Percentiles rank a stretch among this genome's conserved stretches.
Evolutionary conservation across 2,888 invertebrate genomes (phyloP).

Genomic region (Dioctria linearis): DNA sequence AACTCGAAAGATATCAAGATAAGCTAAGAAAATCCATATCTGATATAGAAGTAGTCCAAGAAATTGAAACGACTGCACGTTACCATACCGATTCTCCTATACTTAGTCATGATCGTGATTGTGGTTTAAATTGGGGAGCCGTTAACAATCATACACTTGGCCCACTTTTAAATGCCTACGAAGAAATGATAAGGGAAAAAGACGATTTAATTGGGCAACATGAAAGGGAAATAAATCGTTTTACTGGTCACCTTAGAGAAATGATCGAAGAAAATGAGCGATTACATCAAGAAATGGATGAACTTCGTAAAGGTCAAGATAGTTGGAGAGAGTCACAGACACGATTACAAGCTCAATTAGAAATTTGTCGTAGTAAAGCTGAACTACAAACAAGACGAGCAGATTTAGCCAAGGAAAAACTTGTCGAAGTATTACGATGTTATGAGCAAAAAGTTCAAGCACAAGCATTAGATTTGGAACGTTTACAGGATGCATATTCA

Average conservation of each 20-base stretch:
- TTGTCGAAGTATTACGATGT: slow-evolving; percentile 80
- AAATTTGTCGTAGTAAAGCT: slow-evolving; percentile 68
- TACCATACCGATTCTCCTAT: slow-evolving; percentile 10
- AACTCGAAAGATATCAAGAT: slow-evolving; percentile 84
- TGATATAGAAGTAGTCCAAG: slow-evolving; percentile 19
- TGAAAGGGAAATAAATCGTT: slow-evolving; percentile 79
- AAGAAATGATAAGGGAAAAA: slow-evolving; percentile 84
- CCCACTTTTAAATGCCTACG: slow-evolving; percentile 84
- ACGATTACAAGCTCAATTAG: slow-evolving; percentile 67
- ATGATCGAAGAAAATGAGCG: slow-evolving; percentile 80
- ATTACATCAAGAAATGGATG: slow-evolving; percentile 74
- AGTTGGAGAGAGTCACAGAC: slow-evolving; percentile 70
- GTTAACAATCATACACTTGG: slow-evolving; percentile 70
- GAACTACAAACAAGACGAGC: slow-evolving; percentile 75
- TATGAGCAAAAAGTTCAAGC: slow-evolving; percentile 81
- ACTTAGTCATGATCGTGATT: slow-evolving; percentile 4
- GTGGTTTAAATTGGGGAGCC: slow-evolving; percentile 59
- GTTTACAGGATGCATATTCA: slow-evolving; percentile 68
- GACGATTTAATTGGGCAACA: slow-evolving; percentile 81
- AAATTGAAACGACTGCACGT: slow-evolving; percentile 1
- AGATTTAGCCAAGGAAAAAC: slow-evolving; percentile 80
- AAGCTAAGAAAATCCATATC: slow-evolving; percentile 71
- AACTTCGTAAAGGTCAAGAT: slow-evolving; percentile 71
- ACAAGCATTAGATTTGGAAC: slow-evolving; percentile 68
- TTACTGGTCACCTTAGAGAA: slow-evolving; percentile 81